Evolutionary conservation across 30 jellyfish, hydroid and myxozoan genomes (phyloP), one percentile per base, ranked within the genome.

Genomic region (Nemopilema nomurai): DNA sequence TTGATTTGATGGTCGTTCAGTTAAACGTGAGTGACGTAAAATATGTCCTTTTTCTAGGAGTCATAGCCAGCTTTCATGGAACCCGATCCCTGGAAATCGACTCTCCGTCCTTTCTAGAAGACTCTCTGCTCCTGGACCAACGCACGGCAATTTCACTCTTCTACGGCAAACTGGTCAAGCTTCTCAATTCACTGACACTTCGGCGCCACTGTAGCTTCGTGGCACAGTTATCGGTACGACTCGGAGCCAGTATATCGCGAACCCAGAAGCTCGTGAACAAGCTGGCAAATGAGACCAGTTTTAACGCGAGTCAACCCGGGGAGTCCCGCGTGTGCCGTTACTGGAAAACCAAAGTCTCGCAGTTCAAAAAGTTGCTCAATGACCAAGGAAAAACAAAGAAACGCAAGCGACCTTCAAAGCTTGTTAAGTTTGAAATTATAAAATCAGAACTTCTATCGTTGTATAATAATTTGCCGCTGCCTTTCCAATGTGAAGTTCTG

Each of bases 401-500:
- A 28, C 49, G 51, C 33, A 29, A 30, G 1, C 69, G 41, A 22
- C 66, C 64, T 18, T 32, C 21, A 24, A 74, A 74, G 21, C 68
- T 50, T 0, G 69, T 62, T 23, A 18, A 87, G 27, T 4, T 84
- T 53, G 64, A 67, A 1, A 49, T 84, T 17, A 84, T 84, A 0
- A 20, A 49, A 19, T 7, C 28, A 26, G 93, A 84, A 51, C 33
- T 84, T 8, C 87, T 83, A 1, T 71, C 84, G 17, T 25, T 87
- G 73, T 87, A 69, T 62, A 87, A 87, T 49, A 78, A 87, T 28
- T 28, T 87, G 0, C 96, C 96, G 50, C 63, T 87, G 69, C 96
- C 96, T 0, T 87, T 87, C 79, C 96, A 87, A 51, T 87, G 96
- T 25, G 90, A 87, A 72, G 62, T 87, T 22, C 29, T 87, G 72